Evolutionary conservation across 1,140 invertebrate genomes (phyloP).

Genomic region (Drosophila setifemur): DNA sequence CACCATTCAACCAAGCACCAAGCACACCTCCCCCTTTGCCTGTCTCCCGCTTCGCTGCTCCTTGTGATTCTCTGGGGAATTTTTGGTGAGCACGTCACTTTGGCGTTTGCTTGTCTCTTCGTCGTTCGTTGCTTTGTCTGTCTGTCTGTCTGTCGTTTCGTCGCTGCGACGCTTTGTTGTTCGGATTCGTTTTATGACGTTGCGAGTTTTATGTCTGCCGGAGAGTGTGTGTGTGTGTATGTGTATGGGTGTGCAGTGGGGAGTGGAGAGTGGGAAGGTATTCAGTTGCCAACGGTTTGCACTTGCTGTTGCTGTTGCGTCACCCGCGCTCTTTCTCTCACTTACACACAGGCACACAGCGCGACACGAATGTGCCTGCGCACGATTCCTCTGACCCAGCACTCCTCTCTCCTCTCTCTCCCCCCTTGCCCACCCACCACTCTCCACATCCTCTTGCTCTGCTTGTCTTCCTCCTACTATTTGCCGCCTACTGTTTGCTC

Average conservation of each 20-base stretch:
- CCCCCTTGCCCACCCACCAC: not conserved
- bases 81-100: conserved; percentile 32
- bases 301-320: conserved; percentile 79
- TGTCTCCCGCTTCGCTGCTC: not conserved
- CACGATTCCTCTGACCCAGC: conserved; percentile 38
- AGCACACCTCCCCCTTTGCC: not conserved
- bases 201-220: conserved; percentile 71
- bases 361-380: conserved; percentile 21
- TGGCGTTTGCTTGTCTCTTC: conserved; percentile 7
- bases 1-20: no score
- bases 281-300: conserved; percentile 75
- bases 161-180: conserved; percentile 58
- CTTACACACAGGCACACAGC: conserved; percentile 8
- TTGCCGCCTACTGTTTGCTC: conserved; percentile 53
- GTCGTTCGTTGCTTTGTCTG: not conserved
- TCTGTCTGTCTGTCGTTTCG: conserved; percentile 10
- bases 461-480: conserved; percentile 7
- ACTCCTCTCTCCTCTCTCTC: not conserved
- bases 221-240: conserved; percentile 8
- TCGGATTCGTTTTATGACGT: conserved; percentile 72
- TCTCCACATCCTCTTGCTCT: conserved; percentile 1
- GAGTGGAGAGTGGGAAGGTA: no score
- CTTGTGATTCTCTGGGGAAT: conserved; percentile 48
- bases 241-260: conserved; percentile 18
- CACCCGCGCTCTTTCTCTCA: conserved; percentile 61